Conservation (phyloP, 2,113 vertebrate species). For the Prunella himalayana region DNA sequence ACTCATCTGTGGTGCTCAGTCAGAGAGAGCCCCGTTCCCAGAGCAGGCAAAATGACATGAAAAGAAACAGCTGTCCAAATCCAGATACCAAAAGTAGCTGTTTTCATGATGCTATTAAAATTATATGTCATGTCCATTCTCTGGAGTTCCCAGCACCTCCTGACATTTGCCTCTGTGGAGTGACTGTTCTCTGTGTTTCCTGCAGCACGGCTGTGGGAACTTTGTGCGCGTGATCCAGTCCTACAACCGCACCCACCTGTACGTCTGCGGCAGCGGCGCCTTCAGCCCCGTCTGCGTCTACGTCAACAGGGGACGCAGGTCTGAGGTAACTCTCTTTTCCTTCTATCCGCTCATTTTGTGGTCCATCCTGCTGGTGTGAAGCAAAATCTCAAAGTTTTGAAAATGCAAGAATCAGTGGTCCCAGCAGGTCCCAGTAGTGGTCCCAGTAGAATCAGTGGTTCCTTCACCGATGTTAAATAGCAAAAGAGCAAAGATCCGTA, state of each 20-base stretch:
- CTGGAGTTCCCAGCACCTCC: background rate
- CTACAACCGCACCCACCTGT: conserved; percentile 93
- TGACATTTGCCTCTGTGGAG: background rate
- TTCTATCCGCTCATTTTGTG: background rate
- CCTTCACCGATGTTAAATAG: rapidly evolving
- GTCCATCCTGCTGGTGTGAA: background rate
- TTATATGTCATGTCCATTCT: background rate
- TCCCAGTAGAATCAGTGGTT: background rate
- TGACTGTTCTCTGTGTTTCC: background rate
- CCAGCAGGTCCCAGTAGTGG: rapidly evolving
- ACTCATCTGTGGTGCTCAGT: background rate
- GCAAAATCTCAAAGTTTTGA: background rate
- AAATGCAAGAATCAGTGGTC: background rate
- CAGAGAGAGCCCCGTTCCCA: background rate
- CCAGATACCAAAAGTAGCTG: background rate
- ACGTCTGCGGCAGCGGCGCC: conserved; percentile 93
- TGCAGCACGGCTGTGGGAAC: conserved; percentile 93
- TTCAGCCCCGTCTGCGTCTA: conserved; percentile 94
- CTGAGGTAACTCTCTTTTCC: conserved; percentile 77
- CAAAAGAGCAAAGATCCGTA: background rate
- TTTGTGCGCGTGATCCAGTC: conserved; percentile 93
- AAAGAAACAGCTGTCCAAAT: background rate
- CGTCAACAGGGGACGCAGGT: conserved; percentile 90
- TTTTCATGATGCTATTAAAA: background rate
- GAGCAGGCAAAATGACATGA: background rate